These are phyloP conservation scores for Rhynchonycteris naso DNA, from an alignment of 2,797 vertebrate genomes.

Conservation along the genomic window DNA sequence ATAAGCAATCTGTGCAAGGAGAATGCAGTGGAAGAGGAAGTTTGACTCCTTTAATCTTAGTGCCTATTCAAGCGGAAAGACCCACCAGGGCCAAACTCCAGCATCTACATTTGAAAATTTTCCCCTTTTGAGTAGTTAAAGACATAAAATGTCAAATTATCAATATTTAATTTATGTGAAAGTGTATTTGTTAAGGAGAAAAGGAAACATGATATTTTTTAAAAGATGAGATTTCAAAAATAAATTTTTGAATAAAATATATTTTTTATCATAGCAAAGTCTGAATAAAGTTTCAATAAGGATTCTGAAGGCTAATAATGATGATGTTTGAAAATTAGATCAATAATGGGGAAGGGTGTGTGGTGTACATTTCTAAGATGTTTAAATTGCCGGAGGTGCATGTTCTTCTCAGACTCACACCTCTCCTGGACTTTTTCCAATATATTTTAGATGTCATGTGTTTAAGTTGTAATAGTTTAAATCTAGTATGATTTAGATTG, in stretches of 20 bases:
- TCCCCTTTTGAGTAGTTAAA: slow-evolving; percentile 90
- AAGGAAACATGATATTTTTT: slow-evolving; percentile 87
- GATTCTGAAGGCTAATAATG: slow-evolving; percentile 82
- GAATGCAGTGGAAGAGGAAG: slow-evolving; percentile 89
- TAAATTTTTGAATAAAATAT: slow-evolving; percentile 84
- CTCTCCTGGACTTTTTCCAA: slow-evolving; percentile 52
- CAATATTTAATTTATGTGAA: slow-evolving; percentile 91
- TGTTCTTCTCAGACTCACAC: slow-evolving; percentile 48
- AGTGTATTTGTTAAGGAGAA: slow-evolving; percentile 86
- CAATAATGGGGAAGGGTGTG: background rate
- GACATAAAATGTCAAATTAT: slow-evolving; percentile 91
- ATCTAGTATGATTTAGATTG: slow-evolving; percentile 78
- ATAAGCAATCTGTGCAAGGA: slow-evolving; percentile 93
- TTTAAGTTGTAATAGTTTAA: slow-evolving; percentile 78
- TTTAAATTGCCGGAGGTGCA: background rate
- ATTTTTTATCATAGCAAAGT: slow-evolving; percentile 81
- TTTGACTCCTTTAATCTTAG: slow-evolving; percentile 91
- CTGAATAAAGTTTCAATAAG: slow-evolving; percentile 81
- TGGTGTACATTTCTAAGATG: background rate
- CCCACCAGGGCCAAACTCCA: slow-evolving; percentile 87
- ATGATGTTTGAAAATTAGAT: slow-evolving; percentile 74
- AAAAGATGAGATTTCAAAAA: slow-evolving; percentile 79
- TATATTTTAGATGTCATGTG: slow-evolving; percentile 29
- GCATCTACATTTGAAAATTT: slow-evolving; percentile 87
- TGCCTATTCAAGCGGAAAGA: slow-evolving; percentile 89